Evolutionary conservation across 2,888 invertebrate species (phyloP), one percentile per base, ranked within the genome.

Genomic region (Metacarcinus magister): DNA sequence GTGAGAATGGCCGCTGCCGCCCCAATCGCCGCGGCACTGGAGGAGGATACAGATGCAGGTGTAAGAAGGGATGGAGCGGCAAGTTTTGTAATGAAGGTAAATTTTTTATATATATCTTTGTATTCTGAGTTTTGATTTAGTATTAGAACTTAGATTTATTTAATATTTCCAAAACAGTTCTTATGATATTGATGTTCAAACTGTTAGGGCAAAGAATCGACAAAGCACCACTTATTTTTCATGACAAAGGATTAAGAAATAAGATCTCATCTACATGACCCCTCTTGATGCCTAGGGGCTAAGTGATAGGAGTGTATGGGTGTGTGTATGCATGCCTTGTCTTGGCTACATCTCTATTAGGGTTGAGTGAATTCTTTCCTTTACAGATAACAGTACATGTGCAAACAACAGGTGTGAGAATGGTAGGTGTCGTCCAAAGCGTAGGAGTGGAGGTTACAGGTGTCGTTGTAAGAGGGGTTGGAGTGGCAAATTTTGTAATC

Each of bases 401-500:
- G 75, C 95, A 46, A 54, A 44, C 48, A 43, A 97, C 94, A 60
- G 96, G 97, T 99, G 99, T 97, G 98, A 98, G 97, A 98, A 99
- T 97, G 99, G 99, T 97, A 98, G 98, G 97, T 99, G 99, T 98
- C 98, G 99, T 92, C 98, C 98, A 67, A 98, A 98, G 97, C 98
- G 98, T 98, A 98, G 97, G 98, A 98, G 95, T 97, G 97, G 96
- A 98, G 98, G 97, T 92, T 99, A 99, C 98, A 98, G 98, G 96
- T 99, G 99, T 98, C 98, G 98, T 97, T 99, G 99, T 98, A 98
- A 98, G 97, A 98, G 98, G 67, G 99, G 99, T 54, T 99, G 98
- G 98, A 98, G 98, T 97, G 99, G 99, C 97, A 98, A 98, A 97
- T 99, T 98, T 98, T 99, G 99, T 98, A 99, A 99, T 97, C 98